Percentiles rank a stretch among this genome's conserved stretches.
Conservation (phyloP, 1,140 invertebrate genomes). For the Drosophila watanabei region DNA sequence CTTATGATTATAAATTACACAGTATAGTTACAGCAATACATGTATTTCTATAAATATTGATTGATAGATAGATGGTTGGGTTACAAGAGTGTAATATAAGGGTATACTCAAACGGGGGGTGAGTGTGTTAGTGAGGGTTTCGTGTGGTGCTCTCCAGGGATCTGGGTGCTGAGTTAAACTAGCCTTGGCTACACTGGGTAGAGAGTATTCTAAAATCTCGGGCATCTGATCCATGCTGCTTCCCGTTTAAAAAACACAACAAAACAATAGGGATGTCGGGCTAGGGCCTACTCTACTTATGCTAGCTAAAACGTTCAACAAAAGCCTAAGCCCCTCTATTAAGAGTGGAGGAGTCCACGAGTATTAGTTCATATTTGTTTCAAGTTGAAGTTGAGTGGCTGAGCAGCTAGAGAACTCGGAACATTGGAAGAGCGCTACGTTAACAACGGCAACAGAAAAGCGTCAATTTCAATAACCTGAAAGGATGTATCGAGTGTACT, state of each 20-base stretch:
- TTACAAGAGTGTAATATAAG: conserved; percentile 35
- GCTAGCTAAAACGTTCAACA: conserved; percentile 47
- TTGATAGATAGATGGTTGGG: conserved; percentile 42
- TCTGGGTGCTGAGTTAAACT: conserved; percentile 54
- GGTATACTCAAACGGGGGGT: conserved; percentile 38
- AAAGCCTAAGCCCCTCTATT: conserved; percentile 44
- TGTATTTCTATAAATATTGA: conserved; percentile 33
- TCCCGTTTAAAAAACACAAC: conserved; percentile 22
- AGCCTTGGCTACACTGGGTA: conserved; percentile 62
- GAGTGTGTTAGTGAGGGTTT: conserved; percentile 42
- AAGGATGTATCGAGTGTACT: conserved; percentile 54
- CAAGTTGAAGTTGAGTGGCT: conserved; percentile 16
- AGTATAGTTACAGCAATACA: conserved; percentile 52
- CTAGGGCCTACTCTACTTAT: conserved; percentile 42
- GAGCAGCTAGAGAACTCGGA: conserved; percentile 46
- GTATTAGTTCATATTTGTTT: conserved; percentile 34
- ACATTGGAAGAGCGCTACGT: conserved; percentile 73
- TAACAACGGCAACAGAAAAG: conserved; percentile 41
- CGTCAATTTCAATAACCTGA: conserved; percentile 21
- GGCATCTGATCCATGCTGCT: conserved; percentile 39
- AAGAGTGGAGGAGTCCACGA: conserved; percentile 18
- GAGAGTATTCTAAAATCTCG: conserved; percentile 40
- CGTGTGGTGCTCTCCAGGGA: conserved; percentile 25
- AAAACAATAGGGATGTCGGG: conserved; percentile 14
- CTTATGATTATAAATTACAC: conserved; percentile 49